phyloP scores from a whole-genome alignment of 2,113 vertebrate genomes.

The Oxyura jamaicensis region DNA sequence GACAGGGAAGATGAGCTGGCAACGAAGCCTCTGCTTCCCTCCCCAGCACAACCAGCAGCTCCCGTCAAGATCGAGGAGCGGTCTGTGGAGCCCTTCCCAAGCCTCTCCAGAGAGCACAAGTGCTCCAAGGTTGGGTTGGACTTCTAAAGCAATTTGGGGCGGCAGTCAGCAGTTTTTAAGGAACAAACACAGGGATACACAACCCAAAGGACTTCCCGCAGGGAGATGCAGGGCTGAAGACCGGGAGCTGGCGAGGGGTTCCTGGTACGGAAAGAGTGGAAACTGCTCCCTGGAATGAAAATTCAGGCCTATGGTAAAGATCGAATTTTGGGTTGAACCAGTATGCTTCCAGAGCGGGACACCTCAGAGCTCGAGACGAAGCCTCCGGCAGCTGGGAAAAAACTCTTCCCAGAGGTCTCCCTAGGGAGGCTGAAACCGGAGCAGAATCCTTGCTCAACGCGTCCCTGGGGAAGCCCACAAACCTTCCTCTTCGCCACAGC shows the following conservation, averaged over 20 bases:
- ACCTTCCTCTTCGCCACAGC: not conserved
- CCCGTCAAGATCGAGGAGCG: rapidly evolving
- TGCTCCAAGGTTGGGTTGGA: not conserved
- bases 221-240: not conserved
- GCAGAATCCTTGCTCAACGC: rapidly evolving
- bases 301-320: not conserved
- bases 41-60: not conserved
- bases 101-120: not conserved
- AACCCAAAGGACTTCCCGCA: not conserved
- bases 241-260: not conserved
- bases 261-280: not conserved
- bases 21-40: not conserved
- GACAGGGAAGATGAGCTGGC: not conserved
- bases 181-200: not conserved
- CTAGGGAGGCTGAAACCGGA: not conserved
- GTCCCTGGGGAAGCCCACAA: not conserved
- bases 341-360: not conserved
- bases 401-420: not conserved
- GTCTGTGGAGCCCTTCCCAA: not conserved
- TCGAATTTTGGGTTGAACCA: not conserved
- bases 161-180: not conserved
- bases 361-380: not conserved
- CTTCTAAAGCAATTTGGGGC: not conserved
- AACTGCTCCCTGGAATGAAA: not conserved
- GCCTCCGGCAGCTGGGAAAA: not conserved